These are phyloP conservation scores for Hippopotamyrus pictus DNA, from an alignment of 2,797 vertebrate genomes.

Conservation along the genomic window DNA sequence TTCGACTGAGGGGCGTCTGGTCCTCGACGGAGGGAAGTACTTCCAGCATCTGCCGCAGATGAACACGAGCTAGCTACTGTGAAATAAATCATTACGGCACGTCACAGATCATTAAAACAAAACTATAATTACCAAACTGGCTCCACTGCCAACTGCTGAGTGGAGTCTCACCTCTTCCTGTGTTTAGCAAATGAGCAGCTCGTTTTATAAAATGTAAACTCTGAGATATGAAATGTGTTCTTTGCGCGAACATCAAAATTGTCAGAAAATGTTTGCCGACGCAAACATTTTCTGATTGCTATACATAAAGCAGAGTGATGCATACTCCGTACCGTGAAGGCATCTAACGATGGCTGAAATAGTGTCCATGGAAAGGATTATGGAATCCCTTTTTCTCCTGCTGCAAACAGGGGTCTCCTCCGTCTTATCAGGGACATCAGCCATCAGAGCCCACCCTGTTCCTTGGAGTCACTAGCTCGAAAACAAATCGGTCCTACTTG, in stretches of 20 bases:
- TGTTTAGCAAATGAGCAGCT: not conserved
- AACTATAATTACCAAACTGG: slow-evolving; percentile 6
- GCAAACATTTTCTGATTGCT: not conserved
- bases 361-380: not conserved
- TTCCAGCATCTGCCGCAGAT: not conserved
- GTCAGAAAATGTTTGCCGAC: too few species aligned
- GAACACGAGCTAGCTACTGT: not conserved
- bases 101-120: slow-evolving; percentile 12
- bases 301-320: not conserved
- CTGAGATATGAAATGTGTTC: not conserved
- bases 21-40: not conserved
- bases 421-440: slow-evolving; percentile 6
- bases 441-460: not conserved
- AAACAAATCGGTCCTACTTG: not conserved
- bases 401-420: not conserved
- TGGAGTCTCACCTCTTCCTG: not conserved
- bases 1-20: not conserved
- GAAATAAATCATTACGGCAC: slow-evolving; percentile 1
- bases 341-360: not conserved
- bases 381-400: not conserved
- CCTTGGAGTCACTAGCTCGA: not conserved
- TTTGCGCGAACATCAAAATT: not conserved
- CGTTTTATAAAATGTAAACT: not conserved
- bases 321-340: not conserved
- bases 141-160: not conserved